These are phyloP conservation scores for Corythucha ciliata DNA, from an alignment of 2,888 invertebrate genomes.

Conservation along the genomic window DNA sequence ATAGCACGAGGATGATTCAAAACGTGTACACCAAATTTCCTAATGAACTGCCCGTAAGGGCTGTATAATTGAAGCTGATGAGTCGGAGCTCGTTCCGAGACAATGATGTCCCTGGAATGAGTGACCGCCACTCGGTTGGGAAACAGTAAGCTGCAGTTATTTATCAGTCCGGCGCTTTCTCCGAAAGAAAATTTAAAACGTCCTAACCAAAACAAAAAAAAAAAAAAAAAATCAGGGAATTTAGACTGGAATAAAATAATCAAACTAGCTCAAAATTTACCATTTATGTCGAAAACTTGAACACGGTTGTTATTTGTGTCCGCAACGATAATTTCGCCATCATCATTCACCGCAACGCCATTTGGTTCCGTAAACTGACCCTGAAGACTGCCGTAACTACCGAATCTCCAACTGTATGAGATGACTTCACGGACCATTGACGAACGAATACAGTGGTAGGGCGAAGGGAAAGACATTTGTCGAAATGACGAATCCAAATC, in stretches of 20 bases:
- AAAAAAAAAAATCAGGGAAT: no score
- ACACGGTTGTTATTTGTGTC: slow-evolving; percentile 99
- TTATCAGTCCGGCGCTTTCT: slow-evolving; percentile 91
- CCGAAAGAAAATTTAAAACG: slow-evolving; percentile 98
- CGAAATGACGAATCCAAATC: slow-evolving; percentile 15
- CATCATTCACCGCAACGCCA: slow-evolving; percentile 98
- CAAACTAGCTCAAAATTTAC: no score
- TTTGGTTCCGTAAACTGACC: slow-evolving; percentile 99
- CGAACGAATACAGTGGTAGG: slow-evolving; percentile 64
- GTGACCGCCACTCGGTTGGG: slow-evolving; percentile 98
- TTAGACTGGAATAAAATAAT: no score
- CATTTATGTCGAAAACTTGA: slow-evolving; percentile 98
- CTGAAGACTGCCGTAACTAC: slow-evolving; percentile 96
- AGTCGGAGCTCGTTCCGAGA: slow-evolving; percentile 95
- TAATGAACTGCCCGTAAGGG: slow-evolving; percentile 97
- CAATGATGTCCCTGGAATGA: slow-evolving; percentile 96
- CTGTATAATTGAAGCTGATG: slow-evolving; percentile 99
- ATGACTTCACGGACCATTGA: slow-evolving; percentile 98
- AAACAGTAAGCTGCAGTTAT: slow-evolving; percentile 94
- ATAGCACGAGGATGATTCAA: slow-evolving; percentile 98
- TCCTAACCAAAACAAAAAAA: no score
- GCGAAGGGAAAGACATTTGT: slow-evolving; percentile 52
- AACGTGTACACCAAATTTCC: slow-evolving; percentile 98
- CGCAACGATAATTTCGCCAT: slow-evolving; percentile 95
- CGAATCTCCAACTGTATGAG: slow-evolving; percentile 99